Percentiles rank a stretch among this genome's conserved stretches.
Conservation (phyloP, 2,797 vertebrate species). For the Anisognathus igniventris region DNA sequence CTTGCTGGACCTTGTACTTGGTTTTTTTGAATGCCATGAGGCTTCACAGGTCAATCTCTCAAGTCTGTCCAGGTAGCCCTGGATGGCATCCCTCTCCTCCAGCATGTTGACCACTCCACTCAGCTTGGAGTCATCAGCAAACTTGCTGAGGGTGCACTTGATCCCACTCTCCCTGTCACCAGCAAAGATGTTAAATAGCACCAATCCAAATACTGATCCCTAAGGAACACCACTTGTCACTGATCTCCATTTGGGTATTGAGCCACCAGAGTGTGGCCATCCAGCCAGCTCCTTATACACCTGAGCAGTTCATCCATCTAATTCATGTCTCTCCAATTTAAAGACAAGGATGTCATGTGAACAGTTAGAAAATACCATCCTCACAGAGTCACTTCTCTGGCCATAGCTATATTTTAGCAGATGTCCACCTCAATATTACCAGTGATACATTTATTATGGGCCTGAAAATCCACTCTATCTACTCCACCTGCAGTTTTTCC, state of each 20-base stretch:
- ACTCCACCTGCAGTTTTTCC: neutral
- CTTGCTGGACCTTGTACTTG: neutral
- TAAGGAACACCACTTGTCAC: neutral
- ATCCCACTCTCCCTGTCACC: neutral
- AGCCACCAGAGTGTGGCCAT: neutral
- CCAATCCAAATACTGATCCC: neutral
- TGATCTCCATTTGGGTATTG: neutral
- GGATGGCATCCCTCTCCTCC: neutral
- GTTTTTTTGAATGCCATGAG: neutral
- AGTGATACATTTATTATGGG: neutral
- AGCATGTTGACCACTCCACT: neutral
- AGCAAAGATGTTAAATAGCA: neutral
- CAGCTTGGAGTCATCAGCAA: neutral
- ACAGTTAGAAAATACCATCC: neutral
- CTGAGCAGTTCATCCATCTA: neutral
- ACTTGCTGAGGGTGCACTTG: neutral
- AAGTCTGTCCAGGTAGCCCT: neutral
- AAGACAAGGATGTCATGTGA: neutral
- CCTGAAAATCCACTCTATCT: constrained; percentile 1
- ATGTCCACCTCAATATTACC: constrained; percentile 26
- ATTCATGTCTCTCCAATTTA: neutral
- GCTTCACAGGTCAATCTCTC: neutral
- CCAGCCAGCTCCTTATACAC: neutral
- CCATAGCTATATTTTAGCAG: constrained; percentile 43
- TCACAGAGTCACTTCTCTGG: neutral